These are phyloP conservation scores for Eudorcas thomsonii DNA, from an alignment of 2,113 vertebrate genomes.

Conservation along the genomic window DNA sequence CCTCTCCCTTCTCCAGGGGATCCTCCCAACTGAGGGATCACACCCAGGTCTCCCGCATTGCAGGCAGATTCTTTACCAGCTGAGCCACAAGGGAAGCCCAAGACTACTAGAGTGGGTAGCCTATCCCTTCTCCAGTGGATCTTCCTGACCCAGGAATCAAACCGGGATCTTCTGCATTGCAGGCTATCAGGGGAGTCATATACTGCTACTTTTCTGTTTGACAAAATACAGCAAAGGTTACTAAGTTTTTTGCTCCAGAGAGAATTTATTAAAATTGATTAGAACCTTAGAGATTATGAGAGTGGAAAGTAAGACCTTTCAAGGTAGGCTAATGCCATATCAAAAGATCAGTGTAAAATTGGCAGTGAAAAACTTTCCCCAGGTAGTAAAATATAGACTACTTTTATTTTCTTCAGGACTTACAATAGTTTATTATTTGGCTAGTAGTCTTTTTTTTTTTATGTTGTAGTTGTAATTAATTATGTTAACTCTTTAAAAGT, in stretches of 20 bases:
- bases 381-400: not conserved
- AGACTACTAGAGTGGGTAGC: not conserved
- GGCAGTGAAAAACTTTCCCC: not conserved
- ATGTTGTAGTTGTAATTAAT: not conserved
- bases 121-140: not conserved
- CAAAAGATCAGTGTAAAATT: not conserved
- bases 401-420: conserved; percentile 19
- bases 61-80: not conserved
- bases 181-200: not conserved
- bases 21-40: not conserved
- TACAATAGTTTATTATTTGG: not conserved
- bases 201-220: not conserved
- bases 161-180: not conserved
- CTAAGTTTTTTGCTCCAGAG: conserved; percentile 14
- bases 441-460: not conserved
- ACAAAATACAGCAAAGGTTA: not conserved
- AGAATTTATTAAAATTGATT: not conserved
- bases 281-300: not conserved
- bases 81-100: not conserved
- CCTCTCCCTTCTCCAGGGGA: not conserved
- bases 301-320: conserved; percentile 2
- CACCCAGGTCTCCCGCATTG: rapidly evolving
- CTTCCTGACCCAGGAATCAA: not conserved
- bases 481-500: conserved; percentile 68
- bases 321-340: not conserved